Evolutionary conservation across 1,140 invertebrate species (phyloP).

Genomic region (Eupeodes corollae): DNA sequence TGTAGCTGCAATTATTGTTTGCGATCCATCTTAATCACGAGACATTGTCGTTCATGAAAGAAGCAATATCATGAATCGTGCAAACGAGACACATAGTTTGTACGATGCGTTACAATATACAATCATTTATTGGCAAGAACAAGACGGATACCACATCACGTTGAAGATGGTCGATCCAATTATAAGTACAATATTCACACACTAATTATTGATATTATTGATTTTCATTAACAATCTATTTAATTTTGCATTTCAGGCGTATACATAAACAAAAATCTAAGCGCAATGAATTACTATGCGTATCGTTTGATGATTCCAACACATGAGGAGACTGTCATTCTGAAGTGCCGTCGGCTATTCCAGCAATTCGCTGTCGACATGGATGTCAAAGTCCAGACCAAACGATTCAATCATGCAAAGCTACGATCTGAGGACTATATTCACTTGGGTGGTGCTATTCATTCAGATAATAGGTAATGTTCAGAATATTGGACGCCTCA

Average conservation of each 20-base stretch:
- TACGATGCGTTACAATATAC: too few species aligned
- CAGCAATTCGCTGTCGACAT: slow-evolving; percentile 39
- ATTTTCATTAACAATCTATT: slow-evolving; percentile 11
- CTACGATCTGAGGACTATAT: slow-evolving; percentile 26
- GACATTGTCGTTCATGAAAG: slow-evolving; percentile 12
- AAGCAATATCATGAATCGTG: slow-evolving; percentile 7
- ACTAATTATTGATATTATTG: slow-evolving; percentile 8
- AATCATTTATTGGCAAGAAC: slow-evolving; percentile 37
- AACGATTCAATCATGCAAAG: slow-evolving; percentile 39
- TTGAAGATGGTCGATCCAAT: slow-evolving; percentile 11
- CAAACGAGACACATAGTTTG: slow-evolving; percentile 34
- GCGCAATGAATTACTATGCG: slow-evolving; percentile 30
- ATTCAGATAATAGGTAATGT: slow-evolving; percentile 10
- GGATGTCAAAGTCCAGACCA: slow-evolving; percentile 41
- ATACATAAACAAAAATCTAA: slow-evolving; percentile 25
- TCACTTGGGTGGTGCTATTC: slow-evolving; percentile 25
- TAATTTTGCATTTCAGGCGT: slow-evolving; percentile 9
- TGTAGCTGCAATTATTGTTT: slow-evolving; percentile 35
- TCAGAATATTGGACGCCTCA: slow-evolving; percentile 7
- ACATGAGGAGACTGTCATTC: slow-evolving; percentile 11
- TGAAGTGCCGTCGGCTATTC: slow-evolving; percentile 10
- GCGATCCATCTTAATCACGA: slow-evolving; percentile 11
- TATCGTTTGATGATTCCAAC: slow-evolving; percentile 32
- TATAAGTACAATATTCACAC: slow-evolving; percentile 6
- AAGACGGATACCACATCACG: slow-evolving; percentile 35